Percentiles rank a stretch among this genome's conserved stretches.
phyloP scores from a whole-genome alignment of 2,888 invertebrate species.

The Cosmia trapezina region DNA sequence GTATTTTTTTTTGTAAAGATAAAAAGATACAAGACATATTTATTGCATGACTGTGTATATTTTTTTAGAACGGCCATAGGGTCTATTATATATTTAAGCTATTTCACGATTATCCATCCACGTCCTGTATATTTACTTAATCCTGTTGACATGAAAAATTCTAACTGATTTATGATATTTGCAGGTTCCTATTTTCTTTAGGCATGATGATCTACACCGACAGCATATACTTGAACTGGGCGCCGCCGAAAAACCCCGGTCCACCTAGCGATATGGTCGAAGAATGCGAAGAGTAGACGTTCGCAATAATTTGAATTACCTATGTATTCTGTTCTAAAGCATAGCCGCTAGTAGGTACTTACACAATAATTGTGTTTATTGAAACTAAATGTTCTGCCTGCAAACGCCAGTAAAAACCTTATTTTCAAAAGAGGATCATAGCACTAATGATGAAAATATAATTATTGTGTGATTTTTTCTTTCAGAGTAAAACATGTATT shows the following conservation, averaged over 20 bases:
- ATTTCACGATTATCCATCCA: too few relatives aligned
- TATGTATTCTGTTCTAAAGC: conserved; percentile 7
- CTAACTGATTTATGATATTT: conserved; percentile 14
- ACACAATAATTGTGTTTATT: background rate
- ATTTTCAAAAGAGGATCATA: background rate
- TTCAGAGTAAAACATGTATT: conserved; percentile 6
- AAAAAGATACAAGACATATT: too few relatives aligned
- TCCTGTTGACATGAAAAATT: too few relatives aligned
- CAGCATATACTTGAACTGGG: conserved; percentile 78
- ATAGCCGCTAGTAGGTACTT: conserved; percentile 10
- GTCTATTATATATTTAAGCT: too few relatives aligned
- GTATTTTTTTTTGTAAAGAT: too few relatives aligned
- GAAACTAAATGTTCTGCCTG: conserved; percentile 8
- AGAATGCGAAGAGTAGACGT: conserved; percentile 84
- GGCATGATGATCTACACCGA: conserved; percentile 78
- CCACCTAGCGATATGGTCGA: conserved; percentile 84
- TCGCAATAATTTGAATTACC: too few relatives aligned
- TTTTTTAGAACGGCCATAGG: too few relatives aligned
- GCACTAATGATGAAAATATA: background rate
- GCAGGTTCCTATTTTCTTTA: conserved; percentile 81
- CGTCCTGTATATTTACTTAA: too few relatives aligned
- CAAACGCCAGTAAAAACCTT: background rate
- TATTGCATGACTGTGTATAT: too few relatives aligned
- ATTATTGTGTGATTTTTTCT: background rate
- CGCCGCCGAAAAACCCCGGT: conserved; percentile 79